Evolutionary conservation across 2,888 invertebrate genomes (phyloP), one percentile per base, ranked within the genome.

Genomic region (Protonemura montana): DNA sequence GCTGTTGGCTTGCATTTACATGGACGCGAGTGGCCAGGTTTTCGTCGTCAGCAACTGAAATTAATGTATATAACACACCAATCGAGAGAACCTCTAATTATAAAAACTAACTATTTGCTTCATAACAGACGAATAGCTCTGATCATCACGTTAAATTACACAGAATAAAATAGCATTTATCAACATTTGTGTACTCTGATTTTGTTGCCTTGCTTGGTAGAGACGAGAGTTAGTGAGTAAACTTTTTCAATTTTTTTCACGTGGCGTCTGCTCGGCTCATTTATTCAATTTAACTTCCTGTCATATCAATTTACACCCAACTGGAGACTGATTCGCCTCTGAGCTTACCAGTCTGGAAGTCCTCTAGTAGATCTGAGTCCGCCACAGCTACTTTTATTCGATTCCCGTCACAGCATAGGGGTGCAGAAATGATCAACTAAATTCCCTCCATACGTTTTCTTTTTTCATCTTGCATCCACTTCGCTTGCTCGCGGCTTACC

Each of bases 231-330:
- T 59, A 35, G 35, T 3, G 59, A 2, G 21, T 2, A 59, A 59
- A 59, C 59, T 59, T 59, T 59, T 59, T 21, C 59, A 59, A 59
- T 59, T 59, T 26, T 78, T 78, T 5, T 78, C n/a, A 6, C 28
- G 7, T n/a, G 10, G n/a, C 28, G 26, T 27, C 28, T 2, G 7
- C 78, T 26, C 78, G 78, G 78, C 13, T 78, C 78, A 78, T 78
- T 78, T 78, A 78, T 78, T 78, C 78, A 78, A 78, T 78, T 78
- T 78, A 27, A 2, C 13, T 78, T 78, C 26, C 78, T 27, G 78
- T 78, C 78, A 28, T 78, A 78, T 78, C 78, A 78, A 78, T 78
- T 78, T 26, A 78, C 78, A 78, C 78, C 78, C 78, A 28, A 78
- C 25, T 78, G 10, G 27, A 78, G 78, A 78, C 78, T 28, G 78